Evolutionary conservation across 2,888 invertebrate species (phyloP).

Genomic region (Aspidiotus rigidus): DNA sequence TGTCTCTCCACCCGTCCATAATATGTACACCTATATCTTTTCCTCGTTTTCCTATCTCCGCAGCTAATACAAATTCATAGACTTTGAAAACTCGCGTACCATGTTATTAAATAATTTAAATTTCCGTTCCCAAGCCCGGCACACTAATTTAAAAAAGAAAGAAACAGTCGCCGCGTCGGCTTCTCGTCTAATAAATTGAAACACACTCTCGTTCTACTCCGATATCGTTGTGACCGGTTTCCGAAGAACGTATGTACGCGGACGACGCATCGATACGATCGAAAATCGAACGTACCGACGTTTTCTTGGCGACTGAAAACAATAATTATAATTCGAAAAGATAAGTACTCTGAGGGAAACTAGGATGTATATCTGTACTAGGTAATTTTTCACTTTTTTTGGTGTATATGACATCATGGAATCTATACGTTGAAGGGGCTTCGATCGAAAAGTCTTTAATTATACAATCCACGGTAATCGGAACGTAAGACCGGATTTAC

Average conservation of each 20-base stretch:
- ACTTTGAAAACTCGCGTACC: slow-evolving; percentile 6
- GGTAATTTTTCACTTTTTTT: too few species aligned
- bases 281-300: neutral
- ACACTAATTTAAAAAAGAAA: neutral
- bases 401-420: neutral
- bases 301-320: neutral
- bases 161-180: neutral
- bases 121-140: slow-evolving; percentile 15
- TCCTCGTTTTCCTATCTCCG: too few species aligned
- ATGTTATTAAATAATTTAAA: slow-evolving; percentile 16
- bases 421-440: neutral
- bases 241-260: neutral
- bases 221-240: slow-evolving; percentile 1
- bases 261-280: too few species aligned
- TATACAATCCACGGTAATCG: neutral
- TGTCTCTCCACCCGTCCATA: neutral
- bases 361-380: too few species aligned
- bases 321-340: neutral
- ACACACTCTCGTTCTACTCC: neutral
- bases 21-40: neutral
- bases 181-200: slow-evolving; percentile 2
- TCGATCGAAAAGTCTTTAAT: neutral
- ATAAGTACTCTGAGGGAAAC: too few species aligned
- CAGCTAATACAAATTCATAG: neutral
- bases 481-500: slow-evolving; percentile 4